Evolutionary conservation across 2,797 vertebrate species (phyloP), one percentile per base, ranked within the genome.

Genomic region (Sebastes iracundus): DNA sequence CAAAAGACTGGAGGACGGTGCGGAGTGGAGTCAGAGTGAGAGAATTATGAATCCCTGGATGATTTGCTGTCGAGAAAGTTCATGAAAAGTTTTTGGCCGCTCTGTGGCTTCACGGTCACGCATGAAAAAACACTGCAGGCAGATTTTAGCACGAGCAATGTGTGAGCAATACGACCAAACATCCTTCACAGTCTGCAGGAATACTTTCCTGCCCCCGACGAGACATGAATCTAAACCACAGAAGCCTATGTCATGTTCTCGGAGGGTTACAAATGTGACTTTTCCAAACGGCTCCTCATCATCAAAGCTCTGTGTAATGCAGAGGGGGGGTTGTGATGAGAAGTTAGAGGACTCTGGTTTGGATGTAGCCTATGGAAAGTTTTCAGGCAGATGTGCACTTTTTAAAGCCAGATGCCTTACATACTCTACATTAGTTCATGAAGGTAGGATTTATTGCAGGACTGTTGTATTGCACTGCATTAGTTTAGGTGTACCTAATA

Each of bases 211-310:
- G 59, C 18, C 73, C 30, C 22, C 14, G 72, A 74, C 25, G 14
- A 80, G 71, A 75, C 79, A 79, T 58, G 67, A 72, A 72, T 70
- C 55, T 16, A 62, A 81, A 90, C 88, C 84, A 66, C 90, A 88
- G 53, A 80, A 85, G 81, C 62, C 77, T 59, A 30, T 61, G 76
- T 86, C 85, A 23, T 81, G 68, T 79, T 84, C 52, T 76, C 60
- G 4, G 23, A 75, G 55, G 80, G 75, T 80, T 66, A 70, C 83
- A 82, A 75, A 87, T n/a, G 32, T 66, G 58, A 76, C 71, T 82
- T 89, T 80, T 74, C 70, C 66, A 84, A 86, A 80, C 38, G 35
- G 56, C 62, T n/a, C 74, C 56, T 79, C 61, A 58, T 79, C 78
- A 77, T 83, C 80, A 84, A 79, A 87, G 71, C 35, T 52, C 13